A percentile compares a stretch with the other conserved stretches of the same genome.
Evolutionary conservation across 2,113 vertebrate species (phyloP).

Genomic region (Probosciger aterrimus): DNA sequence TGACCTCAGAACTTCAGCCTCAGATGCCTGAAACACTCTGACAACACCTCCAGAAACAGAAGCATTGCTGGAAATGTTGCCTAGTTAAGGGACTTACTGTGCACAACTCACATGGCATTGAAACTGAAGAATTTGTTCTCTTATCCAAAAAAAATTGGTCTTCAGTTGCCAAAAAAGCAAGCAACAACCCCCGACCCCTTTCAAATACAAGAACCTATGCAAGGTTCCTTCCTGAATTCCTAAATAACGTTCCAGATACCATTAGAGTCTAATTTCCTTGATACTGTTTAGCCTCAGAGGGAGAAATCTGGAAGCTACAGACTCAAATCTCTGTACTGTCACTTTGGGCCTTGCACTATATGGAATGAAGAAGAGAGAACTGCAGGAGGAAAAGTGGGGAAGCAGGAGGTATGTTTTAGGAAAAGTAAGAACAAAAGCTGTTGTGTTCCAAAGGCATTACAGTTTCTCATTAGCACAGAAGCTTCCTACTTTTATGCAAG

Average conservation of each 20-base stretch:
- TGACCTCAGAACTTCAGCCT: neutral
- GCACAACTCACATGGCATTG: neutral
- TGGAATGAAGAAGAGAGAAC: neutral
- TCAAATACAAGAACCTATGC: neutral
- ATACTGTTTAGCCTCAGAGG: neutral
- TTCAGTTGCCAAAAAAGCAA: neutral
- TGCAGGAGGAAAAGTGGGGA: neutral
- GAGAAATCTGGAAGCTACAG: neutral
- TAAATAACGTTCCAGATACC: neutral
- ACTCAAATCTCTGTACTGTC: neutral
- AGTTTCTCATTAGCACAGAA: neutral
- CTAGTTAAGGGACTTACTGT: neutral
- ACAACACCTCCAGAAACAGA: neutral
- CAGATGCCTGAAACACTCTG: neutral
- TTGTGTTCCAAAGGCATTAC: neutral
- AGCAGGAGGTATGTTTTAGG: neutral
- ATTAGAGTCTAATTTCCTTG: neutral
- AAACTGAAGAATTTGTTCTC: neutral
- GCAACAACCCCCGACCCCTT: neutral
- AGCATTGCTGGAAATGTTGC: neutral
- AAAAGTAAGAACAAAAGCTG: neutral
- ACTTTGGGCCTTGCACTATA: neutral
- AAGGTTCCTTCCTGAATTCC: neutral
- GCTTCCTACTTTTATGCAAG: neutral
- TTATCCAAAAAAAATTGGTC: neutral